Conservation (phyloP, 2,113 vertebrate species). For the Geothlypis trichas region DNA sequence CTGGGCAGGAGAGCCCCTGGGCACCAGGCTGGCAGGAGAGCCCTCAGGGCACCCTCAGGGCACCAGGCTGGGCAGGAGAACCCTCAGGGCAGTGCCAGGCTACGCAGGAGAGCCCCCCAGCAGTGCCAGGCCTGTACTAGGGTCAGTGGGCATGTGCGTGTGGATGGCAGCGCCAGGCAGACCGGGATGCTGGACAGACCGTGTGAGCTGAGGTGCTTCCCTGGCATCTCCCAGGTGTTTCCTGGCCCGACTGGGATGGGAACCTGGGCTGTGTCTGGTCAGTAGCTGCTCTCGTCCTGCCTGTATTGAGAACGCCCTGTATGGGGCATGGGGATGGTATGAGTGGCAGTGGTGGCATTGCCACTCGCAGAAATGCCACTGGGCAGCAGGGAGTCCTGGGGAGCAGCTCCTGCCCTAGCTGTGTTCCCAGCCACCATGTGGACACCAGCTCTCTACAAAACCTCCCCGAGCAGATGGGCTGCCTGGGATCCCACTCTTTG, state of each 20-base stretch:
- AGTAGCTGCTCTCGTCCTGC: not conserved
- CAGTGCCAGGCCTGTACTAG: not conserved
- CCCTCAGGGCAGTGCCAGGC: too few relatives aligned
- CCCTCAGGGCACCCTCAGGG: not conserved
- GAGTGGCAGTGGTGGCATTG: rapidly evolving
- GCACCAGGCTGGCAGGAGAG: too few relatives aligned
- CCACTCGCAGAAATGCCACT: not conserved
- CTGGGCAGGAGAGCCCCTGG: too few relatives aligned
- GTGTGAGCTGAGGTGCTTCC: not conserved
- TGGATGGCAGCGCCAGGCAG: not conserved
- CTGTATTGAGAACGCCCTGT: not conserved
- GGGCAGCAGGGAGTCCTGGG: not conserved
- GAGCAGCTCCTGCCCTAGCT: not conserved
- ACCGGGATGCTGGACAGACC: not conserved
- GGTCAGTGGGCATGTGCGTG: rapidly evolving
- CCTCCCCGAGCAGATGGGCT: not conserved
- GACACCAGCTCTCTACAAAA: not conserved
- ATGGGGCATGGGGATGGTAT: rapidly evolving
- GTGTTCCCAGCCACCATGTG: rapidly evolving
- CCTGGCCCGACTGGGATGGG: rapidly evolving
- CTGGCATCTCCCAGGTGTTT: not conserved
- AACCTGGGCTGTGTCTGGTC: not conserved
- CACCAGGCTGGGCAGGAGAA: too few relatives aligned
- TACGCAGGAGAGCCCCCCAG: not conserved
- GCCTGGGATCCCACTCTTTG: not conserved